These are phyloP conservation scores for Natator depressus DNA, from an alignment of 2,113 vertebrate genomes.

Conservation along the genomic window DNA sequence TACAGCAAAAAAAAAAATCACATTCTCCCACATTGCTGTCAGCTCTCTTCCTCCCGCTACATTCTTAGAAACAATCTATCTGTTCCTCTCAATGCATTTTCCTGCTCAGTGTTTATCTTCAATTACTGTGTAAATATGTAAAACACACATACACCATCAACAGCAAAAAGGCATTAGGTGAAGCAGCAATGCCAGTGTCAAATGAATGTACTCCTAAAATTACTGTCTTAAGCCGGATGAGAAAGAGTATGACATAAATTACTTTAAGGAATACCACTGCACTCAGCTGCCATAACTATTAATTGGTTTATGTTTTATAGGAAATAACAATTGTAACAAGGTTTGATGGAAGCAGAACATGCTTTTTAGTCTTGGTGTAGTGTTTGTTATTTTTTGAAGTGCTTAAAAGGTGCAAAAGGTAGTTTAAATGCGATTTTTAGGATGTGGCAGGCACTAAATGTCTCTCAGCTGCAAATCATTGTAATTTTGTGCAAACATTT, in stretches of 20 bases:
- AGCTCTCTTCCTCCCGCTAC: background rate
- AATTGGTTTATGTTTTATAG: conserved; percentile 12
- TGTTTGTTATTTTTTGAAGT: background rate
- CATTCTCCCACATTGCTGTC: background rate
- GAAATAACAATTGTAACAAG: background rate
- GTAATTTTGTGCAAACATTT: conserved; percentile 1
- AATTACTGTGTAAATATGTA: background rate
- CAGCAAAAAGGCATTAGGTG: background rate
- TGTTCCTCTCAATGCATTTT: background rate
- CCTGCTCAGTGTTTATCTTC: background rate
- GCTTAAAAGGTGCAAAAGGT: background rate
- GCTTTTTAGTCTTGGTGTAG: background rate
- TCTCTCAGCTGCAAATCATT: background rate
- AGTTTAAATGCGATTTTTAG: background rate
- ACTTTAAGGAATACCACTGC: background rate
- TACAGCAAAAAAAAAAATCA: background rate
- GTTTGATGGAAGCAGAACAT: background rate
- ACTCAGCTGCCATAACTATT: background rate
- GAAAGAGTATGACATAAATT: background rate
- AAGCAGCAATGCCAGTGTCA: background rate
- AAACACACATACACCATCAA: background rate
- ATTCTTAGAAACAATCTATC: background rate
- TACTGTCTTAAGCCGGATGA: background rate
- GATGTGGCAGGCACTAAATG: background rate
- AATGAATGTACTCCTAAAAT: background rate